Conservation (phyloP, 2,797 vertebrate genomes). For the Bradypodion ventrale region DNA sequence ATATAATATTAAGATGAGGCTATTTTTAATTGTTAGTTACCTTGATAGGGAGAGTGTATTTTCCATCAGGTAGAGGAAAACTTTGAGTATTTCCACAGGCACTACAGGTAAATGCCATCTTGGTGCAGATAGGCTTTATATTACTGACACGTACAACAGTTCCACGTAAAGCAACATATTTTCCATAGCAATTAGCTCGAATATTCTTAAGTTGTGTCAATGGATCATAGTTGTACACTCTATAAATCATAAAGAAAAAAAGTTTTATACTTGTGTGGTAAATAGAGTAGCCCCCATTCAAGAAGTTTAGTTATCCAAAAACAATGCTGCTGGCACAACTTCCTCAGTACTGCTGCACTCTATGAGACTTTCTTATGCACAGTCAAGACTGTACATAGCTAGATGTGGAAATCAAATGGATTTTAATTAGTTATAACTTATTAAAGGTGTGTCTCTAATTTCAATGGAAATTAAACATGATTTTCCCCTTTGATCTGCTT, state of each 20-base stretch:
- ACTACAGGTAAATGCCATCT: slow-evolving; percentile 89
- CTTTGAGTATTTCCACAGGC: slow-evolving; percentile 82
- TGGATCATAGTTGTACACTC: slow-evolving; percentile 94
- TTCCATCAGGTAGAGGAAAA: slow-evolving; percentile 87
- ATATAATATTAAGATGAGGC: background rate
- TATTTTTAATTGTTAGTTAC: slow-evolving; percentile 60
- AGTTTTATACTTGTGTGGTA: background rate
- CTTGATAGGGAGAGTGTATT: slow-evolving; percentile 89
- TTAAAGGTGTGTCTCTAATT: background rate
- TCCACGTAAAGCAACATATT: slow-evolving; percentile 87
- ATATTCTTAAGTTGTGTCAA: slow-evolving; percentile 86
- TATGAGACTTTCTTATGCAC: background rate
- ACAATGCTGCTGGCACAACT: background rate
- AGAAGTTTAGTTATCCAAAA: background rate
- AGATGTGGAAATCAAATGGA: background rate
- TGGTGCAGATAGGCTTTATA: slow-evolving; percentile 90
- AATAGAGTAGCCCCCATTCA: background rate
- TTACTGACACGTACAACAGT: slow-evolving; percentile 94
- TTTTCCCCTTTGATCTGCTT: background rate
- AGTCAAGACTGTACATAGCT: too few species aligned
- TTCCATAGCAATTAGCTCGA: slow-evolving; percentile 91
- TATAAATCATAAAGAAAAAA: slow-evolving; percentile 59
- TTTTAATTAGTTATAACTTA: background rate
- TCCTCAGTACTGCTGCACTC: background rate
- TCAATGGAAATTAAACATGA: background rate